Conservation (phyloP, 2,113 vertebrate genomes). For the Antechinus flavipes region DNA sequence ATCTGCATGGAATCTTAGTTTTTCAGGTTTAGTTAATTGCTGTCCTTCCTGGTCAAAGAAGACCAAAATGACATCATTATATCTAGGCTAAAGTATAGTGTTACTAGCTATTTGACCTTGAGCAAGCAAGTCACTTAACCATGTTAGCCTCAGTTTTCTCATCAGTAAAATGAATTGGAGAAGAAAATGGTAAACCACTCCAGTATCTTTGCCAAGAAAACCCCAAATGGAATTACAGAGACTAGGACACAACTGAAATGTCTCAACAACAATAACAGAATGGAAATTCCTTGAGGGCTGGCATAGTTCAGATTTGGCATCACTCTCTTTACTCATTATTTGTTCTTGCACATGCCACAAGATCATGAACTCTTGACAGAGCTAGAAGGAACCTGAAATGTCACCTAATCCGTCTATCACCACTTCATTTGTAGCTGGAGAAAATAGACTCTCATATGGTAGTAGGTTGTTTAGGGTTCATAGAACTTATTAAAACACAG, state of each 20-base stretch:
- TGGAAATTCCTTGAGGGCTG: background rate
- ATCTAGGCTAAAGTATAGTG: background rate
- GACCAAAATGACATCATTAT: background rate
- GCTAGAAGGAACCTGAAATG: background rate
- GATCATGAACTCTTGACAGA: background rate
- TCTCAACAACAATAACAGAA: background rate
- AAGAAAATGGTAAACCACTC: background rate
- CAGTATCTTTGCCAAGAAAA: background rate
- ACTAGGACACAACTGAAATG: background rate
- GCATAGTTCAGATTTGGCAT: background rate
- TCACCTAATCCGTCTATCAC: background rate
- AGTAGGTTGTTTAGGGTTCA: background rate
- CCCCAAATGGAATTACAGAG: background rate
- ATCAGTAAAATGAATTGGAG: background rate
- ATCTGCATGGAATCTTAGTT: background rate
- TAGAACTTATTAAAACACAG: background rate
- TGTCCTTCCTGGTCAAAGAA: background rate
- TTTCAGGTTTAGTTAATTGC: background rate
- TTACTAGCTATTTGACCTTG: background rate
- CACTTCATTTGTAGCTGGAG: background rate
- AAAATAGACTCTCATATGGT: background rate
- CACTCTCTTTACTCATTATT: background rate
- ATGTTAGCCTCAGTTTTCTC: background rate
- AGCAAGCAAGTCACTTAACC: background rate
- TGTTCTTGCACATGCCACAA: background rate